Evolutionary conservation across 2,888 invertebrate species (phyloP).

Genomic region (Parnassius glacialis): DNA sequence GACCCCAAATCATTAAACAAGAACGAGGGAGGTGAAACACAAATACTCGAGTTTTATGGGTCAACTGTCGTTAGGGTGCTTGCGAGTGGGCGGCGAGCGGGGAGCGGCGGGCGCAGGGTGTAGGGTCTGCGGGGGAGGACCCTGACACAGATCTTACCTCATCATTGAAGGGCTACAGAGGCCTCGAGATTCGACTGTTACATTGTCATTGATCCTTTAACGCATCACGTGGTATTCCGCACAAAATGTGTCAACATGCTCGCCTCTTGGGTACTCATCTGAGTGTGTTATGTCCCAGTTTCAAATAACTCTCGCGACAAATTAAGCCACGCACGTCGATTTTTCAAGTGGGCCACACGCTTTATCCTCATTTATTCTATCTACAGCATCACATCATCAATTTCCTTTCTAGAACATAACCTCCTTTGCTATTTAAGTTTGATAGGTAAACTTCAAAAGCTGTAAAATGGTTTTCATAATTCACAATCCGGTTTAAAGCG

Average conservation of each 20-base stretch:
- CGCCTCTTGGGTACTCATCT: constrained; percentile 52
- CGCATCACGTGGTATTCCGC: constrained; percentile 62
- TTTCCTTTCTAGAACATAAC: constrained; percentile 17
- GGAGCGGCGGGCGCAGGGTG: constrained; percentile 58
- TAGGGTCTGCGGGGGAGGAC: constrained; percentile 69
- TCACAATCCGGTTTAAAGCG: constrained; percentile 17
- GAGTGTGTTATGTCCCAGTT: constrained; percentile 67
- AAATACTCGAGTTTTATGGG: constrained; percentile 73
- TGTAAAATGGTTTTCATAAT: constrained; percentile 28
- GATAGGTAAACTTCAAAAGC: constrained; percentile 1
- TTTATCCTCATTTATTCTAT: constrained; percentile 27
- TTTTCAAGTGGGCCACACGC: constrained; percentile 43
- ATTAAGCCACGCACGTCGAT: constrained; percentile 58
- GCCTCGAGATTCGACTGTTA: constrained; percentile 72
- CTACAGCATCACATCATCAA: constrained; percentile 12
- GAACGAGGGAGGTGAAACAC: constrained; percentile 59
- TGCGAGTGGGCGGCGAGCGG: constrained; percentile 48
- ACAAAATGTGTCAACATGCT: constrained; percentile 75
- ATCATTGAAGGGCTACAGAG: constrained; percentile 68
- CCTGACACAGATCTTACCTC: constrained; percentile 78
- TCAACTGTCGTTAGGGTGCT: constrained; percentile 58
- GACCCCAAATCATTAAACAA: constrained; percentile 61
- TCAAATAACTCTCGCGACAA: constrained; percentile 67
- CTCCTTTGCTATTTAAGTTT: constrained; percentile 6
- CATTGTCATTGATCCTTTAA: constrained; percentile 72